A percentile compares a stretch with the other conserved stretches of the same genome.
These are phyloP conservation scores for Onychostruthus taczanowskii DNA, from an alignment of 2,113 vertebrate genomes.

Conservation along the genomic window DNA sequence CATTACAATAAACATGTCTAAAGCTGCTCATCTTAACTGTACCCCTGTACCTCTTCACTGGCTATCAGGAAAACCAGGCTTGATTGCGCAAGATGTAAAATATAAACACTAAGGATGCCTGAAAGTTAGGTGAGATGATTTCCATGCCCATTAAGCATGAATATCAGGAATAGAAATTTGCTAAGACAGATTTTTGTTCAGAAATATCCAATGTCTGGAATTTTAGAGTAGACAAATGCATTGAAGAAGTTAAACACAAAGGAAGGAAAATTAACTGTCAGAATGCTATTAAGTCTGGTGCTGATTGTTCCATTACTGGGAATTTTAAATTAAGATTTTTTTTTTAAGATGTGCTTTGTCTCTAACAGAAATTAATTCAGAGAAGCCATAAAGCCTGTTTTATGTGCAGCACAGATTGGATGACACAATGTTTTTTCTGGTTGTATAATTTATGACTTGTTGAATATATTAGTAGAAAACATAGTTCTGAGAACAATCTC, in stretches of 20 bases:
- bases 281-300: background rate
- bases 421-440: conserved; percentile 49
- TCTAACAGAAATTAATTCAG: conserved; percentile 54
- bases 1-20: background rate
- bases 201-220: background rate
- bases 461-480: conserved; percentile 38
- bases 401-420: conserved; percentile 26
- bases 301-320: conserved; percentile 7
- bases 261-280: background rate
- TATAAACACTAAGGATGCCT: background rate
- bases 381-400: conserved; percentile 33
- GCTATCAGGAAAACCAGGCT: background rate
- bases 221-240: background rate
- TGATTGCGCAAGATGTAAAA: background rate
- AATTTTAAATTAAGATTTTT: conserved; percentile 10
- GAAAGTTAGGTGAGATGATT: background rate
- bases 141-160: background rate
- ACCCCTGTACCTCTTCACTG: background rate
- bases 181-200: background rate
- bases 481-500: conserved; percentile 27
- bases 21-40: background rate
- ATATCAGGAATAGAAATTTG: background rate
- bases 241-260: conserved; percentile 36
- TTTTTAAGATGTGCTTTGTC: conserved; percentile 10
- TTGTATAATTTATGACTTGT: conserved; percentile 37